phyloP scores from a whole-genome alignment of 30 jellyfish, hydroid and myxozoan genomes.

The Pelagia noctiluca region DNA sequence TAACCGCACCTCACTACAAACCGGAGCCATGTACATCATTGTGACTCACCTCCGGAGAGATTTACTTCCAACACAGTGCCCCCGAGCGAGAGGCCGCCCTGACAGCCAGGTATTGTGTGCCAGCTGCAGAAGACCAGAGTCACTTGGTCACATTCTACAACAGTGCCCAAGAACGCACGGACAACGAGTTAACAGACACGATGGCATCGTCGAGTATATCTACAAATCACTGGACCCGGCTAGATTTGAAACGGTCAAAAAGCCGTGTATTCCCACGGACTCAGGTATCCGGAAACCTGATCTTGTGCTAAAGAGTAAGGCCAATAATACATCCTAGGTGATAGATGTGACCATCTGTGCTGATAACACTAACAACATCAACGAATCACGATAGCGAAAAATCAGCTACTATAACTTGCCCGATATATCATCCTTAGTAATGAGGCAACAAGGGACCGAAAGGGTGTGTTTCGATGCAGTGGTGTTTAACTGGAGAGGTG shows the following conservation, averaged over 20 bases:
- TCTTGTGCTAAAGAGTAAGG: background rate
- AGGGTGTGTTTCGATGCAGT: background rate
- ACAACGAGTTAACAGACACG: conserved; percentile 1
- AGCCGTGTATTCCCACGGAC: background rate
- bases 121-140: background rate
- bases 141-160: conserved; percentile 23
- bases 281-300: background rate
- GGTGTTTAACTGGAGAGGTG: background rate
- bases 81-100: background rate
- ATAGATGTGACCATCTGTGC: background rate
- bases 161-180: conserved; percentile 10
- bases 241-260: background rate
- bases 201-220: background rate
- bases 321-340: background rate
- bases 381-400: background rate
- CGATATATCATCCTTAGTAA: background rate
- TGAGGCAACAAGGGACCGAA: background rate
- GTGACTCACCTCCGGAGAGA: background rate
- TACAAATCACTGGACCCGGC: background rate
- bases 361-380: background rate
- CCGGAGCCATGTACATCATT: background rate
- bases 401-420: background rate
- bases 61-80: background rate
- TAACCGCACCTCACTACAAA: background rate
- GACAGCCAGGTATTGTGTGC: background rate